These are phyloP conservation scores for Manis pentadactyla DNA, from an alignment of 2,797 vertebrate genomes.

Conservation along the genomic window DNA sequence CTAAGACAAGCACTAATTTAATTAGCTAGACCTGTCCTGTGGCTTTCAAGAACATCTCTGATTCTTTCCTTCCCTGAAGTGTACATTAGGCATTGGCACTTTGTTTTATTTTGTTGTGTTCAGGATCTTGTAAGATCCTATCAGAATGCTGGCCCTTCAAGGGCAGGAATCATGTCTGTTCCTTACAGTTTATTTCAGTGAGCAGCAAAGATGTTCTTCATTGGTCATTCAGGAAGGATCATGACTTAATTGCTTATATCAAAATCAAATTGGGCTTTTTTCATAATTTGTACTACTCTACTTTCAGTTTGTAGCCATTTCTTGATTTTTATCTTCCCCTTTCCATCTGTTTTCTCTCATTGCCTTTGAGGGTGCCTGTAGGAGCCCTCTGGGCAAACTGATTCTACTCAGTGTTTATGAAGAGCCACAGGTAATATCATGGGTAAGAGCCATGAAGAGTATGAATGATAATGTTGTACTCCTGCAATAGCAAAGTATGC, in stretches of 20 bases:
- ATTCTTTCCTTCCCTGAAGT: background rate
- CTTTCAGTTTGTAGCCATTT: background rate
- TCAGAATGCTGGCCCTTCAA: background rate
- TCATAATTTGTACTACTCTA: background rate
- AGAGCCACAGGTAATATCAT: background rate
- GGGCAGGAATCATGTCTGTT: background rate
- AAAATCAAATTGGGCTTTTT: background rate
- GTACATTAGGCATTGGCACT: background rate
- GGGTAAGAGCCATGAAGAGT: no score
- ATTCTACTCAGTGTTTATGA: rapidly evolving
- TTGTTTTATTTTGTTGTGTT: background rate
- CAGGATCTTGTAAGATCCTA: background rate
- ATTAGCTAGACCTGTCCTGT: background rate
- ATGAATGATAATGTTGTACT: background rate
- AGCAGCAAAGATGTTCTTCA: background rate
- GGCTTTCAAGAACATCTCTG: background rate
- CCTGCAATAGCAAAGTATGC: background rate
- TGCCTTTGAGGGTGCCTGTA: background rate
- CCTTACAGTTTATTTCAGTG: background rate
- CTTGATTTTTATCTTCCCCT: background rate
- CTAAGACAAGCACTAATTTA: slow-evolving; percentile 15
- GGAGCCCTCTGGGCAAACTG: background rate
- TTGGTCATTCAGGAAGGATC: background rate
- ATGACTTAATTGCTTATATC: background rate
- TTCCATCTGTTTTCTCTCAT: background rate